Base-by-base conservation (phyloP, 2,113 vertebrate species). In the Xiphophorus hellerii region DNA sequence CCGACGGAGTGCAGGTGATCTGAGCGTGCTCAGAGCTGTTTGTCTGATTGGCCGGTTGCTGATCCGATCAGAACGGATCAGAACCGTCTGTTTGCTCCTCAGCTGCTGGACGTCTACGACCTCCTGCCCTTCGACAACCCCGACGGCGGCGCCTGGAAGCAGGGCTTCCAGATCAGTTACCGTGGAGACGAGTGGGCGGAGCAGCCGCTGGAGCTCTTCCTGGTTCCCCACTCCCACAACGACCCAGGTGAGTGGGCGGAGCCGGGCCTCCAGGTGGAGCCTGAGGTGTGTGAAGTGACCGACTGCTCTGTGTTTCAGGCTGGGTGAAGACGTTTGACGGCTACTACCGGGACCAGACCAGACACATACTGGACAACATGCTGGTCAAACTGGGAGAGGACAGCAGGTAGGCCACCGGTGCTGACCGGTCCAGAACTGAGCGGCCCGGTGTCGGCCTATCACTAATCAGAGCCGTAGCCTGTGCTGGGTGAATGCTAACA, bases 301-400 rank as follows among this genome's bases (percentile, higher is more conserved):
- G 1, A 37, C 20, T 35, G 62, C 0, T 70, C 11, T 39, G 12
- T 64, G 33, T 78, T 62, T 58, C 92, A 98, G 97, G 97, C 81
- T 98, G 97, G 97, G 30, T 98, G 91, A 98, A 98, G 94, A 98
- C 97, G 15, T 98, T 98, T 81, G 95, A 97, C 84, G 90, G 94
- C 69, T 98, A 98, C 89, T 98, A 96, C 89, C 93, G 92, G 88
- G 96, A 97, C 86, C 96, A 97, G 90, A 98, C 97, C 0, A 95
- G 94, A 73, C 96, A 97, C 93, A 98, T 98, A 77, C 93, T 98
- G 64, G 94, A 97, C 93, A 98, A 98, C 87, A 98, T 98, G 97
- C 91, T 98, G 84, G 54, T 96, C 76, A 97, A 97, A 81, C 92
- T 98, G 33, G 94, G 93, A 31, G 95, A 97, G 92, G 96, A 98